Evolutionary conservation across 2,113 vertebrate species (phyloP), one percentile per base, ranked within the genome.

Genomic region (Burhinus bistriatus): DNA sequence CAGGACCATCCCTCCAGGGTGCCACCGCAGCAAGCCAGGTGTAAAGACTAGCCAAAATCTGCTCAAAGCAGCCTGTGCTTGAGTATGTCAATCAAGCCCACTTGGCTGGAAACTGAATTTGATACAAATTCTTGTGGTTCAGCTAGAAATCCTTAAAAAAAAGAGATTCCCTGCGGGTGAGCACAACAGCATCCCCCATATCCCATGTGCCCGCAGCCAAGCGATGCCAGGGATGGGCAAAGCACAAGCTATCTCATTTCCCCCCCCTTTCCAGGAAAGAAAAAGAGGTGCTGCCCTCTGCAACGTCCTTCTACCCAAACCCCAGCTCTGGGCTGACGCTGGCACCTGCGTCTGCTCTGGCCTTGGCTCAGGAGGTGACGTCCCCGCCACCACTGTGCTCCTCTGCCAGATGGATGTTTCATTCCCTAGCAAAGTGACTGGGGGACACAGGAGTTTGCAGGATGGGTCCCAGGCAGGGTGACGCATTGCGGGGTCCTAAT

Each of bases 191-290:
- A 81, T 59, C 34, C 26, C 21, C 81, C 1, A 0, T 59, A 45
- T 29, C 38, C 22, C 1, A 0, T 0, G 12, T 0, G 3, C n/a
- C 27, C 1, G 1, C 1, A 5, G 29, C 34, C 0, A 5, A 83
- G 34, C 0, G 11, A 83, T 88, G 62, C 10, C 70, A 90, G 44
- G 18, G 15, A 13, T 26, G 68, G 62, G 40, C 29, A 47, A 68
- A 59, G 45, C 44, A 83, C 17, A 13, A 4, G 1, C 5, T 54
- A 47, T 9, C 59, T 30, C 54, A 22, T 69, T 68, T 71, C 11
- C 5, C 17, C 17, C 52, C 11, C 7, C 12, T 77, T 55, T 22
- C n/a, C 36, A 42, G 30, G 40, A n/a, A 51, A 70, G 23, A 34
- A 40, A 72, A 64, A 54, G n/a, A 81, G 34, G 7, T 49, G 42